A percentile compares a stretch with the other conserved stretches of the same genome.
phyloP scores from a whole-genome alignment of 2,888 invertebrate genomes.

The Drosophila subsilvestris region DNA sequence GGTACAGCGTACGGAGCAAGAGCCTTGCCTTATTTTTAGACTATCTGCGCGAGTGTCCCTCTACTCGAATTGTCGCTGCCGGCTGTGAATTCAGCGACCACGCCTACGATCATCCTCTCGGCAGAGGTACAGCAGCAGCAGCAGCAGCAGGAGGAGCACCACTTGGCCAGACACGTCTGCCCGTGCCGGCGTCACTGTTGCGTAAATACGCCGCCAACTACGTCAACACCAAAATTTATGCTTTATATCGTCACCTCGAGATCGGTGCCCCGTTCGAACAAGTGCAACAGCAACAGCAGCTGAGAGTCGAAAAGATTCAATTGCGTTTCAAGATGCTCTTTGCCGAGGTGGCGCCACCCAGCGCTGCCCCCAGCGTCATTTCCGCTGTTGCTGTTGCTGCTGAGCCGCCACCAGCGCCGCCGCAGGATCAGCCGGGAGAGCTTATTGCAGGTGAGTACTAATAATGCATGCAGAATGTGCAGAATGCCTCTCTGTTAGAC shows the following conservation, averaged over 20 bases:
- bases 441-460: constrained; percentile 66
- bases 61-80: constrained; percentile 68
- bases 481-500: background rate
- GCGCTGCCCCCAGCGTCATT: constrained; percentile 43
- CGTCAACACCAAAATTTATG: constrained; percentile 77
- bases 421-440: constrained; percentile 54
- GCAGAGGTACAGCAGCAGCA: constrained; percentile 12
- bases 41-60: constrained; percentile 72
- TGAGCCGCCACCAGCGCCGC: constrained; percentile 40
- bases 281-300: constrained; percentile 80
- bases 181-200: constrained; percentile 57
- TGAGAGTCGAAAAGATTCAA: constrained; percentile 70
- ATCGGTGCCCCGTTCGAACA: constrained; percentile 77
- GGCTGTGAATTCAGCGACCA: constrained; percentile 52
- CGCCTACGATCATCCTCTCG: constrained; percentile 43
- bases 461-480: constrained; percentile 18
- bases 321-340: constrained; percentile 77
- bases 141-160: constrained; percentile 28
- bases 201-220: constrained; percentile 69
- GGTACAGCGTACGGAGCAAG: constrained; percentile 65
- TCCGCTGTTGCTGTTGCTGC: constrained; percentile 31
- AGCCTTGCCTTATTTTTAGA: constrained; percentile 80
- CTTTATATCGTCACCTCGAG: constrained; percentile 76
- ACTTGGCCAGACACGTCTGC: constrained; percentile 58
- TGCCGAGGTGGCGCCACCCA: constrained; percentile 60